Percentiles rank a stretch among this genome's conserved stretches.
phyloP scores from a whole-genome alignment of 2,797 vertebrate species.

The Jordanella pulchra region DNA sequence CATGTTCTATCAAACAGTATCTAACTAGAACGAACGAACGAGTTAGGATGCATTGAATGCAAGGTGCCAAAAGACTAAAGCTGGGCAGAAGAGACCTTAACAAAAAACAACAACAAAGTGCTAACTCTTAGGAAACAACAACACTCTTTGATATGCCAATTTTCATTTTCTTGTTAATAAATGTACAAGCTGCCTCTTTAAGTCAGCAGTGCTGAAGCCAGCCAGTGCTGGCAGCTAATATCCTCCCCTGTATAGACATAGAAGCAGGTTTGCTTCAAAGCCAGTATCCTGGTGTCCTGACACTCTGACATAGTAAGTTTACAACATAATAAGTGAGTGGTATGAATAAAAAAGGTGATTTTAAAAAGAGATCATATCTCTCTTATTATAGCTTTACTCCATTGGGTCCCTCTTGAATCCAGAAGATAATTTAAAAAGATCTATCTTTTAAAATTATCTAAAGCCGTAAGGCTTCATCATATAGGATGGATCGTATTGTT shows the following conservation, averaged over 20 bases:
- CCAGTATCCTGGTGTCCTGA: background rate
- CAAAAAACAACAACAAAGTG: background rate
- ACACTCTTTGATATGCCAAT: background rate
- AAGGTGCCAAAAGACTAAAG: background rate
- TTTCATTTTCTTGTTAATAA: background rate
- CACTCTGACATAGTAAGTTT: background rate
- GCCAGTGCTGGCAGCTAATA: background rate
- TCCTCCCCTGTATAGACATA: background rate
- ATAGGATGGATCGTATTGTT: no score
- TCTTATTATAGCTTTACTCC: no score
- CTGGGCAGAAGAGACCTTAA: background rate
- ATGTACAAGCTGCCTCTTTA: background rate
- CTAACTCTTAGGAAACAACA: background rate
- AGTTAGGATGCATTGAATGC: no score
- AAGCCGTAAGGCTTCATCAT: no score
- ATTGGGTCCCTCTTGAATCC: no score
- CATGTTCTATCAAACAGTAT: no score
- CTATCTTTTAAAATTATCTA: no score
- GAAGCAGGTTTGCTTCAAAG: background rate
- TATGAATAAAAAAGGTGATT: background rate
- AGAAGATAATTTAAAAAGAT: no score
- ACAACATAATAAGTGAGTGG: background rate
- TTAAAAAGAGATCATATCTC: background rate
- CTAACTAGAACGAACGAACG: no score
- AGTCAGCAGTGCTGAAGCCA: background rate